Evolutionary conservation across 2,888 invertebrate species (phyloP), one percentile per base, ranked within the genome.

Genomic region (Dryadula phaetusa): DNA sequence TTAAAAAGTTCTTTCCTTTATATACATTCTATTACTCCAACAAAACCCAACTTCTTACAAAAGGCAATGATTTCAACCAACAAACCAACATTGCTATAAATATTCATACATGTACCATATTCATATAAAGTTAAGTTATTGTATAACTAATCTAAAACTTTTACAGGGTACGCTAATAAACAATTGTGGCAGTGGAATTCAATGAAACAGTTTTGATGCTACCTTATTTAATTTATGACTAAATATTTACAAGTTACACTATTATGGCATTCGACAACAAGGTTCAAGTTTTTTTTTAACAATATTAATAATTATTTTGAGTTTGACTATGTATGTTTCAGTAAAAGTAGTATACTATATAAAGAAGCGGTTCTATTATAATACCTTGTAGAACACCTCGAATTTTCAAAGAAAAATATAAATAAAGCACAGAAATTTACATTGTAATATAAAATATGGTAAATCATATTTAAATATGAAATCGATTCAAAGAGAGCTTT

Each of bases 201-300:
- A 62, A 62, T 42, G 28, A 32, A 61, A 53, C 18, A n/a, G 40
- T 60, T 62, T 67, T 61, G 61, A 67, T 64, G 40, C 64, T 67
- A 67, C 64, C 62, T 71, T 69, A 32, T 56, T 14, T 64, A 69
- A 64, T 67, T 54, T 65, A 63, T 16, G 6, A 46, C 66, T 69
- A 69, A 61, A 46, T 71, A 71, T 71, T 71, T 71, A 71, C 71
- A 71, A 42, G 20, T 70, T 47, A 66, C 32, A 56, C 56, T 64
- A 44, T 66, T 34, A 62, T 42, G 60, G 42, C 58, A 16, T 49
- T 32, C 14, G 7, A 14, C 16, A 34, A 47, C 46, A 62, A 18
- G 6, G 10, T 14, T n/a, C 4, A n/a, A 28, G 20, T n/a, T 0
- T 2, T 3, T 44, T 16, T 18, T 44, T 44, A n/a, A n/a, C n/a